These are phyloP conservation scores for Camponotus floridanus DNA, from an alignment of 1,140 invertebrate species.

Conservation along the genomic window DNA sequence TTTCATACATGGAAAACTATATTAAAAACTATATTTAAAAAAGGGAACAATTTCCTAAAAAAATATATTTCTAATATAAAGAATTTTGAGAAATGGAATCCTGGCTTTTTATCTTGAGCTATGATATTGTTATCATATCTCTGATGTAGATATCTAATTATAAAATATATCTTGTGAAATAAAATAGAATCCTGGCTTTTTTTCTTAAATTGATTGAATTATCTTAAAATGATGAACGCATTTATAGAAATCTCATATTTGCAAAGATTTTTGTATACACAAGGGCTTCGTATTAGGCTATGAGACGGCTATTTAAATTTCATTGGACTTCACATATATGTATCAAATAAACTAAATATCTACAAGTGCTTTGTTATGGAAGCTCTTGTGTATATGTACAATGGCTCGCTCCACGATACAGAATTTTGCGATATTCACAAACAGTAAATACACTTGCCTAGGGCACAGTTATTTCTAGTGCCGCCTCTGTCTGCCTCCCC, in stretches of 20 bases:
- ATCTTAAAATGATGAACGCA: constrained; percentile 2
- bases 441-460: constrained; percentile 35
- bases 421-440: constrained; percentile 8
- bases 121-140: too few relatives aligned
- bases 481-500: constrained; percentile 32
- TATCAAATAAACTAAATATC: not conserved
- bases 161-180: too few relatives aligned
- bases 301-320: constrained; percentile 30
- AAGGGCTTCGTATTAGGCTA: constrained; percentile 18
- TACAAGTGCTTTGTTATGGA: constrained; percentile 17
- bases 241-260: constrained; percentile 16
- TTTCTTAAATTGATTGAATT: not conserved
- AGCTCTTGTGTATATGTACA: not conserved
- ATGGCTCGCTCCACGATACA: constrained; percentile 12
- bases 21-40: too few relatives aligned
- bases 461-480: constrained; percentile 7
- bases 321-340: not conserved
- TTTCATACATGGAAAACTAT: not conserved
- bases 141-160: too few relatives aligned
- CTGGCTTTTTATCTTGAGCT: not conserved
- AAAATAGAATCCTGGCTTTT: not conserved
- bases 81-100: not conserved
- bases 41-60: not conserved
- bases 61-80: not conserved
- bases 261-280: not conserved